These are phyloP conservation scores for Coptotermes formosanus DNA, from an alignment of 1,140 invertebrate species.

Conservation along the genomic window DNA sequence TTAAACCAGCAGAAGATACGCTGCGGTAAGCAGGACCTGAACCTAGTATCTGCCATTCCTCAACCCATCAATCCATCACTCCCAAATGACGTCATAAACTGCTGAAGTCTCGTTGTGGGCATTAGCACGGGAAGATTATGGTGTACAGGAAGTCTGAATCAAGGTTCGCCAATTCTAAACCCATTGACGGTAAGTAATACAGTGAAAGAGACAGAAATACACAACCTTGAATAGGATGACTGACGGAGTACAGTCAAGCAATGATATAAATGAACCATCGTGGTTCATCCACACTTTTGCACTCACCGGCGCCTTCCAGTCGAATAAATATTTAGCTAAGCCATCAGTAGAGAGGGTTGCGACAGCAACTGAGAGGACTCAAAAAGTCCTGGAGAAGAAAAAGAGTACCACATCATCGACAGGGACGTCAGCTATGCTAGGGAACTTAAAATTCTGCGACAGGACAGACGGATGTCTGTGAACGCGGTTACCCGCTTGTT, in stretches of 20 bases:
- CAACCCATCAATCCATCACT: neutral
- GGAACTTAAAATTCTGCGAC: neutral
- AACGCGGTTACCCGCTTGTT: no score
- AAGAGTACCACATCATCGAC: neutral
- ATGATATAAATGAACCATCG: neutral
- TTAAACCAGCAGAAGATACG: no score
- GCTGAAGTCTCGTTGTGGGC: neutral
- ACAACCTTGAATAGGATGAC: neutral
- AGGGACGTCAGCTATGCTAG: neutral
- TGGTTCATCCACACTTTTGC: neutral
- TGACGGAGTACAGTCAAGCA: neutral
- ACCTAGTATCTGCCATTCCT: neutral
- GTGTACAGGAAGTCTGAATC: neutral
- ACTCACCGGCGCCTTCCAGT: constrained; percentile 2
- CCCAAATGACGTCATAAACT: neutral
- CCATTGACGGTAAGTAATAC: constrained; percentile 5
- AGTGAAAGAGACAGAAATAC: neutral
- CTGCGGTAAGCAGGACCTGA: neutral
- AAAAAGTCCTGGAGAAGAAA: neutral
- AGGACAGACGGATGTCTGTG: neutral
- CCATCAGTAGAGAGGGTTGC: neutral
- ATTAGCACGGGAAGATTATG: neutral
- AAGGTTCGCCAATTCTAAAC: neutral
- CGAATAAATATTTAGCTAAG: constrained; percentile 7
- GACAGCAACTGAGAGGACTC: neutral